Evolutionary conservation across 2,113 vertebrate genomes (phyloP), one percentile per base, ranked within the genome.

Genomic region (Tor tambroides): DNA sequence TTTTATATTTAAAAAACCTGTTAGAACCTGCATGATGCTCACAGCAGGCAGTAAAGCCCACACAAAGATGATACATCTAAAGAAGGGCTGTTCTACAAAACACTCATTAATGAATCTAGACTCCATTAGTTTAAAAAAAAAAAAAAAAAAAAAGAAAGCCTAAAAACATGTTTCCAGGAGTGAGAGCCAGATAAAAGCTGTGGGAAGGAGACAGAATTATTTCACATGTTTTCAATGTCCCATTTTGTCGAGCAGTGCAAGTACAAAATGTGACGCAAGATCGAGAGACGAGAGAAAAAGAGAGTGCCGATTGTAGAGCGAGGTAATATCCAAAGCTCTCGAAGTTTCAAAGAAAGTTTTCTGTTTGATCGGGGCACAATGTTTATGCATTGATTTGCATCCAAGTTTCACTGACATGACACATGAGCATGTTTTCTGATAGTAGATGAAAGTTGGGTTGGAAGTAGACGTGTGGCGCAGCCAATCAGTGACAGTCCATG

Each of bases 401-500:
- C 41, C 59, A 78, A 74, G 71, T 74, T 74, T 14, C 72, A 78
- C 21, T 56, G 43, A 63, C 51, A 75, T 46, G 69, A 87, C 79
- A 82, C 38, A 82, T 75, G 79, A 32, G 38, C 65, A 51, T 76
- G 38, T 61, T 82, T 49, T 79, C 43, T 80, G 85, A 86, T 69
- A 32, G 23, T 11, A 78, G 56, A 85, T 78, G 14, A 85, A 76
- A 77, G 72, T 59, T 63, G 14, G 30, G 26, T 43, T 15, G 11
- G 38, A 59, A 49, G 26, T 23, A 75, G 35, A 28, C 1, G 3
- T 51, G 26, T 77, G n/a, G 74, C n/a, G 17, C 32, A 80, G 51
- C 21, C 51, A 35, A 30, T 54, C 32, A 32, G 15, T 81, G 23
- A 46, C 80, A 72, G 79, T 92, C 87, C 86, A 85, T 81, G 69